Evolutionary conservation across 2,113 vertebrate species (phyloP).

Genomic region (Saccopteryx leptura): DNA sequence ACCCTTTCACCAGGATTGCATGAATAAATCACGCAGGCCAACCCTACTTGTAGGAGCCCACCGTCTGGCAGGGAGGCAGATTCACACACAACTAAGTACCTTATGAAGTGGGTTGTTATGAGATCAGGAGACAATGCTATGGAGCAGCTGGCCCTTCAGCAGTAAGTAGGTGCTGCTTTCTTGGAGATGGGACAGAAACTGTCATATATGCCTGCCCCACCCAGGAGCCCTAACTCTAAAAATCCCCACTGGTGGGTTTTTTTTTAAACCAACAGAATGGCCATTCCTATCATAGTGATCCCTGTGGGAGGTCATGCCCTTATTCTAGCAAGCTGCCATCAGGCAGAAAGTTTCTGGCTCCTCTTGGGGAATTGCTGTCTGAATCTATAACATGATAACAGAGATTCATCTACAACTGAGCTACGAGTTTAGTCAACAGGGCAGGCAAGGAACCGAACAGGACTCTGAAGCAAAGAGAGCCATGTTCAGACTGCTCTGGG

Average conservation of each 20-base stretch:
- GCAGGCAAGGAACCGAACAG: neutral
- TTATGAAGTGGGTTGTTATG: fast-evolving
- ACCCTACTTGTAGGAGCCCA: neutral
- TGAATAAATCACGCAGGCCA: neutral
- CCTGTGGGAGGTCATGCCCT: neutral
- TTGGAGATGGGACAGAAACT: neutral
- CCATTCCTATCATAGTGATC: neutral
- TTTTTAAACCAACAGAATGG: neutral
- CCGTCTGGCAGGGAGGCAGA: neutral
- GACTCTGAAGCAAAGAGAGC: neutral
- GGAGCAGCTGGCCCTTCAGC: neutral
- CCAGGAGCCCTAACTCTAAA: neutral
- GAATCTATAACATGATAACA: neutral
- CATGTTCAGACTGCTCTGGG: neutral
- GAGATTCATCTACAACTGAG: neutral
- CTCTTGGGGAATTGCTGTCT: slow-evolving; percentile 12
- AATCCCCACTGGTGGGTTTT: neutral
- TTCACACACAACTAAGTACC: neutral
- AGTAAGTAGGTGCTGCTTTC: neutral
- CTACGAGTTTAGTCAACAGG: neutral
- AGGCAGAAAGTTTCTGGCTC: neutral
- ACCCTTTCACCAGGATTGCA: neutral
- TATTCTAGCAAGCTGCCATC: slow-evolving; percentile 3
- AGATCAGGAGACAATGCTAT: neutral
- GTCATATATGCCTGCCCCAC: neutral